These are phyloP conservation scores for Tapera naevia DNA, from an alignment of 2,797 vertebrate species.

Conservation along the genomic window DNA sequence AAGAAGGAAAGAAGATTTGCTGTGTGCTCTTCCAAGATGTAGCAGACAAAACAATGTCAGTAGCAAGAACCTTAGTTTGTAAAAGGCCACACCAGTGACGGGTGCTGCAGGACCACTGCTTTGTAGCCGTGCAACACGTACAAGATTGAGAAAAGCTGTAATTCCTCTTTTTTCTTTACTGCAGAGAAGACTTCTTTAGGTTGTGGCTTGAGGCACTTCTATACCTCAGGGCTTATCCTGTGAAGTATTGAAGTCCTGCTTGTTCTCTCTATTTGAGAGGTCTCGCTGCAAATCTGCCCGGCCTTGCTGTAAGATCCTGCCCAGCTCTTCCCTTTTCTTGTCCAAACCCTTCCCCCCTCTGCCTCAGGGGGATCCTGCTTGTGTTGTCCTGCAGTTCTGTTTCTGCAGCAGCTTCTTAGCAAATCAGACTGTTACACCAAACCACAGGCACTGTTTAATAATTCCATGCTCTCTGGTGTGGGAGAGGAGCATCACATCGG, in stretches of 20 bases:
- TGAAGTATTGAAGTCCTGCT: background rate
- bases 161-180: background rate
- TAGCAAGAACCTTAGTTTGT: background rate
- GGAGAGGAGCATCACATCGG: background rate
- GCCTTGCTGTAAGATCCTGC: background rate
- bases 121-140: background rate
- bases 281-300: background rate
- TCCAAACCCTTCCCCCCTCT: background rate
- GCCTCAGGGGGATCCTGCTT: background rate
- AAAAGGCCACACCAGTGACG: background rate
- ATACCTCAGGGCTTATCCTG: background rate
- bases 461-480: background rate
- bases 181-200: background rate
- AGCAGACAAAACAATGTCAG: background rate
- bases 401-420: background rate
- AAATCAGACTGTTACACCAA: background rate
- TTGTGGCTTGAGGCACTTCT: background rate
- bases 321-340: background rate
- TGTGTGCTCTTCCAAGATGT: background rate
- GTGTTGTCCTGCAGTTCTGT: background rate
- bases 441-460: background rate
- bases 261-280: background rate
- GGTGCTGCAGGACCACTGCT: background rate
- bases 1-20: background rate
- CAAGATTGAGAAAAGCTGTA: background rate